Conservation (phyloP, 2,888 invertebrate genomes). For the Nasonovia ribisnigri region DNA sequence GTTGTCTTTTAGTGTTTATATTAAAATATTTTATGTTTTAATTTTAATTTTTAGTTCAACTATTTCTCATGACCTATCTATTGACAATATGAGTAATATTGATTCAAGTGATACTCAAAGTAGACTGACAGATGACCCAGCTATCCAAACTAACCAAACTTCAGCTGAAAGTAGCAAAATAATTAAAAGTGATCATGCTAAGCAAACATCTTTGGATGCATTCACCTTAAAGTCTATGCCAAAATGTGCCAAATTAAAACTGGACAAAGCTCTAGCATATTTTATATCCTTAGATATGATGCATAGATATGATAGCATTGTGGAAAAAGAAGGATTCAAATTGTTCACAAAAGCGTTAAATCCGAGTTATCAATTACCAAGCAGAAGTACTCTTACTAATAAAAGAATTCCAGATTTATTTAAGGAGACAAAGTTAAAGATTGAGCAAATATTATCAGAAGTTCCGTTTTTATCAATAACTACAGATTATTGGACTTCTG, state of each 20-base stretch:
- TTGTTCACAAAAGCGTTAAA: conserved; percentile 1
- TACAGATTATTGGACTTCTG: conserved; percentile 2
- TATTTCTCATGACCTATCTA: no score
- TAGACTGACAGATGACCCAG: no score
- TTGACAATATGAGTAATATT: not conserved
- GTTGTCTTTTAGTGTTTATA: no score
- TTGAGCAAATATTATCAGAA: not conserved
- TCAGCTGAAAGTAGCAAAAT: not conserved
- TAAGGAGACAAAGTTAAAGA: not conserved
- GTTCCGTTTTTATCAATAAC: not conserved
- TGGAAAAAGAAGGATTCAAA: not conserved
- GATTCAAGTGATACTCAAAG: not conserved
- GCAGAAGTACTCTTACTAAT: not conserved
- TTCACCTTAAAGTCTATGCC: not conserved
- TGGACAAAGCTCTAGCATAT: not conserved
- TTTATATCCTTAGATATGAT: not conserved
- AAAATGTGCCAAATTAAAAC: not conserved
- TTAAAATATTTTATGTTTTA: no score
- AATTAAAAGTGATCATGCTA: not conserved
- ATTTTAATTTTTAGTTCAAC: no score
- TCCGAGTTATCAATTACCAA: not conserved
- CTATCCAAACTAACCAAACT: no score
- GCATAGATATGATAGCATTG: not conserved
- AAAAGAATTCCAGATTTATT: conserved; percentile 3
- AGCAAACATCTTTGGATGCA: not conserved